Evolutionary conservation across 2,113 vertebrate genomes (phyloP).

Genomic region (Chamaea fasciata): DNA sequence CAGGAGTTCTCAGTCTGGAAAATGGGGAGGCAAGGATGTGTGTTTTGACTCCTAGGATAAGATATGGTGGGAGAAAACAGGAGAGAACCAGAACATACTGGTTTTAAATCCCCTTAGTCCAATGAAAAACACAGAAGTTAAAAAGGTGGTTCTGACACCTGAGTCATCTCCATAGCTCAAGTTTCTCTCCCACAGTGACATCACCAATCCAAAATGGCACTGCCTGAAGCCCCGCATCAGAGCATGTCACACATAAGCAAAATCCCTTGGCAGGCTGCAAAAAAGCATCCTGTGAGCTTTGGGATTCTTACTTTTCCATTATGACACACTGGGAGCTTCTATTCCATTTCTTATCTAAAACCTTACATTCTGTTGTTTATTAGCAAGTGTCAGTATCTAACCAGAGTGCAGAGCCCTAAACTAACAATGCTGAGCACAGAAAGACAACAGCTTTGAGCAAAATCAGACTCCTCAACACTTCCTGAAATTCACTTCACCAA

Average conservation of each 20-base stretch:
- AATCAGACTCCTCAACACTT: neutral
- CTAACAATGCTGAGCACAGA: neutral
- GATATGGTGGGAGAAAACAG: neutral
- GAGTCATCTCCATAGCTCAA: neutral
- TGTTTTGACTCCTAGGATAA: neutral
- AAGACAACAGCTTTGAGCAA: neutral
- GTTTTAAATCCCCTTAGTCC: neutral
- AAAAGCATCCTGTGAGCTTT: neutral
- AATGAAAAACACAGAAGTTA: neutral
- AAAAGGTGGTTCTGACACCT: neutral
- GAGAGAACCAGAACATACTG: neutral
- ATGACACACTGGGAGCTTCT: neutral
- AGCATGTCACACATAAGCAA: neutral
- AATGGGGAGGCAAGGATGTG: neutral
- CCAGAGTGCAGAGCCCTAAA: neutral
- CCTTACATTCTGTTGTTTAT: neutral
- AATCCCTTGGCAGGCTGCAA: neutral
- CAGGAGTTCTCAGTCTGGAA: neutral
- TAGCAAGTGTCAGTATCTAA: neutral
- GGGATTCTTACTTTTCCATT: neutral
- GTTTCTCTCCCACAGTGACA: neutral
- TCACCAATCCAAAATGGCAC: neutral
- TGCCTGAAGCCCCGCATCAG: neutral
- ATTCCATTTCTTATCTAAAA: neutral
- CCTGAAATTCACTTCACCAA: neutral